Conservation (phyloP, 2,797 vertebrate species). For the Aplochiton taeniatus region DNA sequence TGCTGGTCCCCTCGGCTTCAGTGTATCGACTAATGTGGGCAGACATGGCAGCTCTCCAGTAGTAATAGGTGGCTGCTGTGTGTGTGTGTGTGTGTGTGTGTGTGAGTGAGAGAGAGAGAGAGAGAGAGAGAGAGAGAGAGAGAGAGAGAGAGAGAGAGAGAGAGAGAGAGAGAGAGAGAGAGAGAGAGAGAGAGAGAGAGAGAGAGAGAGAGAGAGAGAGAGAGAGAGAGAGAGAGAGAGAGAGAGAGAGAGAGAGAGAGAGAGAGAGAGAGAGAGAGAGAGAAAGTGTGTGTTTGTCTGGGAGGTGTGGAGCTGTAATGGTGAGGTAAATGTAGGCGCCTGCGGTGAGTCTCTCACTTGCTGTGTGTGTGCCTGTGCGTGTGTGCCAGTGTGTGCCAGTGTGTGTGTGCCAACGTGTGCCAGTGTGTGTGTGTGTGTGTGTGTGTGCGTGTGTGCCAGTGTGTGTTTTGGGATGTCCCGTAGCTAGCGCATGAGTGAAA, state of each 20-base stretch:
- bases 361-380: constrained; percentile 17
- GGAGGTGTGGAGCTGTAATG: constrained; percentile 50
- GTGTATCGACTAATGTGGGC: constrained; percentile 65
- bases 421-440: not conserved
- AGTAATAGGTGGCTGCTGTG: constrained; percentile 23
- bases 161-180: not conserved
- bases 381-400: constrained; percentile 1
- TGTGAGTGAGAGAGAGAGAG: not conserved
- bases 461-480: too few species aligned
- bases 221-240: not conserved
- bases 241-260: not conserved
- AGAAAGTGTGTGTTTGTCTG: constrained; percentile 25
- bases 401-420: not conserved
- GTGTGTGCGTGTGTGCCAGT: not conserved
- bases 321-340: constrained; percentile 57
- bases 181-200: not conserved
- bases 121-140: not conserved
- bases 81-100: constrained; percentile 26
- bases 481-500: not conserved
- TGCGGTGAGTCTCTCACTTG: constrained; percentile 54
- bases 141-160: not conserved
- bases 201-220: not conserved
- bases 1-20: constrained; percentile 24
- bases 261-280: not conserved
- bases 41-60: constrained; percentile 58